These are phyloP conservation scores for Drosophila suboccidentalis DNA, from an alignment of 2,888 invertebrate species.

Conservation along the genomic window DNA sequence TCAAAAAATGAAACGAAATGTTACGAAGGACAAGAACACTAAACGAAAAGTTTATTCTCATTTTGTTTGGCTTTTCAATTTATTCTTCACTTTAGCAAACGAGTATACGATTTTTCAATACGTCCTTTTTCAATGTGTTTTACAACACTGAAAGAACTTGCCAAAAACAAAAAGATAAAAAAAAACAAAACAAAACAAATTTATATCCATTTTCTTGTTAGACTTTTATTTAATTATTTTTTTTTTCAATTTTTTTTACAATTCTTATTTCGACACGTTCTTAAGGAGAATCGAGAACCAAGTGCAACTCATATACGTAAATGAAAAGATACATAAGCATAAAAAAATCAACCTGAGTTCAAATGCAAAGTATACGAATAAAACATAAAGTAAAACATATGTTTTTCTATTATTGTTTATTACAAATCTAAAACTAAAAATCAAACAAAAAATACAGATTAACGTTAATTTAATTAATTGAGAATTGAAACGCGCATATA, in stretches of 20 bases:
- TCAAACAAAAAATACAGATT: constrained; percentile 52
- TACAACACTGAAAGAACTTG: constrained; percentile 72
- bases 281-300: constrained; percentile 45
- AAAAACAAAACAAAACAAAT: constrained; percentile 25
- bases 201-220: constrained; percentile 54
- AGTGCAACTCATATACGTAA: constrained; percentile 81
- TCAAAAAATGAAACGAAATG: constrained; percentile 10
- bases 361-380: constrained; percentile 86
- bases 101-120: constrained; percentile 80
- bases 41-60: constrained; percentile 46
- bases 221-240: constrained; percentile 43
- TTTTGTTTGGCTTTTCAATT: constrained; percentile 57
- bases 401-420: constrained; percentile 74
- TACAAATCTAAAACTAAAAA: constrained; percentile 47
- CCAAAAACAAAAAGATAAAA: constrained; percentile 64
- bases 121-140: constrained; percentile 76
- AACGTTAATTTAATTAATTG: constrained; percentile 77
- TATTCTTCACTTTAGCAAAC: constrained; percentile 65
- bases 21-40: constrained; percentile 15
- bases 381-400: constrained; percentile 71
- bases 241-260: constrained; percentile 29
- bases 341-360: constrained; percentile 85
- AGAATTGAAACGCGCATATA: constrained; percentile 81
- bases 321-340: constrained; percentile 57
- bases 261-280: constrained; percentile 50